These are phyloP conservation scores for Asobara japonica DNA, from an alignment of 1,140 invertebrate species.

Conservation along the genomic window DNA sequence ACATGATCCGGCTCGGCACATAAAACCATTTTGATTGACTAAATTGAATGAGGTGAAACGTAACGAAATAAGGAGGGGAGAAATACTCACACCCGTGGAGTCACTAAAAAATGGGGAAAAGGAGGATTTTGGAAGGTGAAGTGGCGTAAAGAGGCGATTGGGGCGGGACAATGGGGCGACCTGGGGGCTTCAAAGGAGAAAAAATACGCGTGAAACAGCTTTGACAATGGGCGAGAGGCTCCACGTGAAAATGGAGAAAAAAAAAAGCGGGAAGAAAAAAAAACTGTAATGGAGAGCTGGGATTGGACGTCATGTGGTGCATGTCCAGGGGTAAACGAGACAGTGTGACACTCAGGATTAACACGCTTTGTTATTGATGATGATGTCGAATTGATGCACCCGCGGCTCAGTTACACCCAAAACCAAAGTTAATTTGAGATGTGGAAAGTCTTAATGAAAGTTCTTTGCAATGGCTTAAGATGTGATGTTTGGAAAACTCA, in stretches of 20 bases:
- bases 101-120: slow-evolving; percentile 2
- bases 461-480: no score
- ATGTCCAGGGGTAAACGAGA: slow-evolving; percentile 42
- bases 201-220: slow-evolving; percentile 5
- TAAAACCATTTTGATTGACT: neutral
- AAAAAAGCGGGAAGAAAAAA: no score
- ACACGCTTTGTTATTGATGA: slow-evolving; percentile 37
- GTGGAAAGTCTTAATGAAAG: no score
- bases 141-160: neutral
- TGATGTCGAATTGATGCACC: neutral
- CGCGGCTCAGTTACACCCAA: no score
- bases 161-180: neutral
- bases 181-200: neutral
- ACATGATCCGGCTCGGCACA: neutral
- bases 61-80: neutral
- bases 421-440: no score
- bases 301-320: slow-evolving; percentile 40
- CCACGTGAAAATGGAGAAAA: slow-evolving; percentile 10
- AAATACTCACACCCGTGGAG: neutral
- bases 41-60: neutral
- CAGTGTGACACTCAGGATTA: slow-evolving; percentile 52
- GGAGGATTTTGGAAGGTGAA: neutral
- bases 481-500: no score
- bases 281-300: neutral
- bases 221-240: slow-evolving; percentile 4